These are phyloP conservation scores for Caligus rogercresseyi DNA, from an alignment of 1,140 invertebrate genomes.

Conservation along the genomic window DNA sequence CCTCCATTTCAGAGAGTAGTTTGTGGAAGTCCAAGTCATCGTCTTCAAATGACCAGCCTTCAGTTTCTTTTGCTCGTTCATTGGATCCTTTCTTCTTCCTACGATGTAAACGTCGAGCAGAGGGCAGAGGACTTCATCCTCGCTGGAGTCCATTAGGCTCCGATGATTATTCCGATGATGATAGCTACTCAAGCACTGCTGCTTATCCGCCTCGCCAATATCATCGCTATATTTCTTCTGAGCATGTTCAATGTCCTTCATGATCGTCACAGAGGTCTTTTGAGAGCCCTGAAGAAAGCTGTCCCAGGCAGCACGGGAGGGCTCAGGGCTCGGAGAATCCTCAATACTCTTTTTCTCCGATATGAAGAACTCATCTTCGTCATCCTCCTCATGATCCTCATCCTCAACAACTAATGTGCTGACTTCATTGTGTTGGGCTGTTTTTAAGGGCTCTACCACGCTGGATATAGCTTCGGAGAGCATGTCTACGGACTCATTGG, in stretches of 20 bases:
- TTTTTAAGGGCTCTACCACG: background rate
- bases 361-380: slow-evolving; percentile 4
- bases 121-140: background rate
- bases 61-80: too few relatives aligned
- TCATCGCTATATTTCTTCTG: background rate
- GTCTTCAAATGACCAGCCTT: slow-evolving; percentile 14
- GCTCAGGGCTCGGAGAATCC: background rate
- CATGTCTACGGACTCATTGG: background rate
- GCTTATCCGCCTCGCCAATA: background rate
- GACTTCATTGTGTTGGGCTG: background rate
- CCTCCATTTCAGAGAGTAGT: slow-evolving; percentile 2
- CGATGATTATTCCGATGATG: too few relatives aligned
- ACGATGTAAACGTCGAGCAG: too few relatives aligned
- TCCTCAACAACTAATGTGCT: background rate
- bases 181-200: too few relatives aligned
- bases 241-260: slow-evolving; percentile 8
- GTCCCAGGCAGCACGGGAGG: too few relatives aligned
- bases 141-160: background rate
- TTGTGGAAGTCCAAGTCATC: slow-evolving; percentile 13
- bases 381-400: slow-evolving; percentile 2
- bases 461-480: background rate
- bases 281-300: too few relatives aligned
- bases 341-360: background rate
- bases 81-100: too few relatives aligned
- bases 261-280: background rate